Base-by-base conservation (phyloP, 2,888 invertebrate genomes). In the Euplagia quadripunctaria region DNA sequence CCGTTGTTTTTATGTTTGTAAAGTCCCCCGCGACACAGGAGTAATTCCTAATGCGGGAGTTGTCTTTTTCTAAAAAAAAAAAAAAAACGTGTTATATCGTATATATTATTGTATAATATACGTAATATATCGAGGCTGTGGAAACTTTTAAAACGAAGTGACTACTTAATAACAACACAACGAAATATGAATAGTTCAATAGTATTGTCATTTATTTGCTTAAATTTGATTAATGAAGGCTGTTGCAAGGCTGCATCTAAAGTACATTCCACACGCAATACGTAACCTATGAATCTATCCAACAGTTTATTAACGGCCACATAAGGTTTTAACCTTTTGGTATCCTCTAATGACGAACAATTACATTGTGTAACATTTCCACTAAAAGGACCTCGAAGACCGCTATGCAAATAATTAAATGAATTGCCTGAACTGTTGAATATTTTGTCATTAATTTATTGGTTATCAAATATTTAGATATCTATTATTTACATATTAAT, bases 291-390 rank as follows among this genome's bases (percentile, higher is more conserved):
- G 61, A 58, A 61, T 46, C 42, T 68, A 43, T 43, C 42, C 8
- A 46, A 46, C 58, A n/a, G 42, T 55, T n/a, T 58, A 69, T 61
- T 43, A 61, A 61, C 11, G 14, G 14, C 14, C 20, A 46, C 46
- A 66, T 31, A 46, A 68, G 49, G 51, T 46, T 31, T 31, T 69
- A 49, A 69, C 69, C 69, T 69, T 69, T 69, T 6, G 4, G 46
- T 69, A 49, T 69, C 46, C 69, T 61, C 58, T 46, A 69, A 55
- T 55, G 68, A 16, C 42, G 55, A 46, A 69, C 69, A 69, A 69
- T 69, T 61, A 61, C 41, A 42, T 69, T 69, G 58, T 61, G 61
- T 61, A 69, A 69, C 46, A 12, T 16, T 31, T 61, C 4, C 69
- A 46, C 16, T 46, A 16, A n/a, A 31, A 61, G 69, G 69, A 69